A percentile compares a stretch with the other conserved stretches of the same genome.
Evolutionary conservation across 2,797 vertebrate species (phyloP).

Genomic region (Melanogrammus aeglefinus): DNA sequence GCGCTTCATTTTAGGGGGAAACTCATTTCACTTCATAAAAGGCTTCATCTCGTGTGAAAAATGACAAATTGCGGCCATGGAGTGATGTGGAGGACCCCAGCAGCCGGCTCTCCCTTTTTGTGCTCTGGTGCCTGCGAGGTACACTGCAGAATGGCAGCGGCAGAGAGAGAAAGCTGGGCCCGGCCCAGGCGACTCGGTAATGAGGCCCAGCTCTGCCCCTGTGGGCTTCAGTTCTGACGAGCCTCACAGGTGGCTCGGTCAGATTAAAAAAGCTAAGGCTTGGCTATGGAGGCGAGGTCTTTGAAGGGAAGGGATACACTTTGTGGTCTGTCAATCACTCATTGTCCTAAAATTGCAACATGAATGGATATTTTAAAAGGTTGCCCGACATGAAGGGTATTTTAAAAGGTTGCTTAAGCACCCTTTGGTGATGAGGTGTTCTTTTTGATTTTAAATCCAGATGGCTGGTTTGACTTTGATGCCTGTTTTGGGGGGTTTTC

Average conservation of each 20-base stretch:
- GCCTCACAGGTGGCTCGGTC: slow-evolving; percentile 74
- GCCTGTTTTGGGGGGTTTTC: slow-evolving; percentile 22
- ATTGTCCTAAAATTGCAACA: slow-evolving; percentile 67
- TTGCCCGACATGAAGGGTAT: slow-evolving; percentile 7
- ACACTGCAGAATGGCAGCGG: slow-evolving; percentile 62
- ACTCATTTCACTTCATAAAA: slow-evolving; percentile 84
- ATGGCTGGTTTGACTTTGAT: slow-evolving; percentile 49
- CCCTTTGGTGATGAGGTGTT: slow-evolving; percentile 46
- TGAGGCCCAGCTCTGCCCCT: slow-evolving; percentile 71
- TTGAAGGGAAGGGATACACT: slow-evolving; percentile 61
- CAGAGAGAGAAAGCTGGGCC: slow-evolving; percentile 64
- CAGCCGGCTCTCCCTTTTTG: slow-evolving; percentile 44
- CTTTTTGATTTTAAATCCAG: slow-evolving; percentile 61
- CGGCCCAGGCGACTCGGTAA: slow-evolving; percentile 69
- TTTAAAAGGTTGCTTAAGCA: slow-evolving; percentile 35
- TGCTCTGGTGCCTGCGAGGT: slow-evolving; percentile 63
- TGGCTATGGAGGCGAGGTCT: slow-evolving; percentile 60
- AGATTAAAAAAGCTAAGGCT: slow-evolving; percentile 69
- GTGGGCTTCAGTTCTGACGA: slow-evolving; percentile 72
- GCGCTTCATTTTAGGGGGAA: slow-evolving; percentile 78
- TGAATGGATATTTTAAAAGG: slow-evolving; percentile 55
- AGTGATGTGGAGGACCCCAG: slow-evolving; percentile 71
- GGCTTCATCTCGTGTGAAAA: slow-evolving; percentile 81
- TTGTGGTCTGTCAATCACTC: slow-evolving; percentile 63
- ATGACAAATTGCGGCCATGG: slow-evolving; percentile 78